These are phyloP conservation scores for Gisinianus flammeolus DNA, from an alignment of 2,888 invertebrate species.

Conservation along the genomic window DNA sequence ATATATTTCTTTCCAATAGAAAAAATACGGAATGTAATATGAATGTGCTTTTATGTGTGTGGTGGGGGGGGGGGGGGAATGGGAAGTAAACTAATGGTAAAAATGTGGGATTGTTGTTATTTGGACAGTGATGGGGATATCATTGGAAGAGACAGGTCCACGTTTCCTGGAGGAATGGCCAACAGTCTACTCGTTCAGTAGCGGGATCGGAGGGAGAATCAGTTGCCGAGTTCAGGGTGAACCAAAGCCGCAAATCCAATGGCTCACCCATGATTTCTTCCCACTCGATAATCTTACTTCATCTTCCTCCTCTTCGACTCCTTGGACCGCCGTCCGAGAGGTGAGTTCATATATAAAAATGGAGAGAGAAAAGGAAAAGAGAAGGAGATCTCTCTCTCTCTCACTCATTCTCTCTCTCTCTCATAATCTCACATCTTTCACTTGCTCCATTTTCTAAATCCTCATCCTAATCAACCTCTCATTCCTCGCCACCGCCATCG, in stretches of 20 bases:
- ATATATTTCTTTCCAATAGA: too few relatives aligned
- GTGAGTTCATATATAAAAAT: not conserved
- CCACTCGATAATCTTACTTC: conserved; percentile 56
- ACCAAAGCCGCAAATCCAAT: conserved; percentile 55
- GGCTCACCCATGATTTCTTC: conserved; percentile 57
- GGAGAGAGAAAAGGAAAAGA: too few relatives aligned
- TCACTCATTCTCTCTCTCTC: too few relatives aligned
- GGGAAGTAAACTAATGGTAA: too few relatives aligned
- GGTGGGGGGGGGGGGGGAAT: too few relatives aligned
- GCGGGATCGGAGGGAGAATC: conserved; percentile 52
- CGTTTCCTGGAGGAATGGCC: conserved; percentile 57
- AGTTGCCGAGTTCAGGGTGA: conserved; percentile 54
- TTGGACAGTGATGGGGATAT: conserved; percentile 43
- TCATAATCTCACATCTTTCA: too few relatives aligned
- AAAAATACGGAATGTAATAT: too few relatives aligned
- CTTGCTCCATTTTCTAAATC: not conserved
- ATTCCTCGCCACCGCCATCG: too few relatives aligned
- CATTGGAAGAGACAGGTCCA: conserved; percentile 58
- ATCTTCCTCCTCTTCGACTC: not conserved
- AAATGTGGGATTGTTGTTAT: too few relatives aligned
- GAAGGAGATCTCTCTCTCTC: too few relatives aligned
- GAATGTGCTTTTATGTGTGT: too few relatives aligned
- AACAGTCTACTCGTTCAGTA: conserved; percentile 52
- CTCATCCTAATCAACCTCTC: not conserved
- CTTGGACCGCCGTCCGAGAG: not conserved